phyloP scores from a whole-genome alignment of 2,797 vertebrate species.

The Protonibea diacanthus region DNA sequence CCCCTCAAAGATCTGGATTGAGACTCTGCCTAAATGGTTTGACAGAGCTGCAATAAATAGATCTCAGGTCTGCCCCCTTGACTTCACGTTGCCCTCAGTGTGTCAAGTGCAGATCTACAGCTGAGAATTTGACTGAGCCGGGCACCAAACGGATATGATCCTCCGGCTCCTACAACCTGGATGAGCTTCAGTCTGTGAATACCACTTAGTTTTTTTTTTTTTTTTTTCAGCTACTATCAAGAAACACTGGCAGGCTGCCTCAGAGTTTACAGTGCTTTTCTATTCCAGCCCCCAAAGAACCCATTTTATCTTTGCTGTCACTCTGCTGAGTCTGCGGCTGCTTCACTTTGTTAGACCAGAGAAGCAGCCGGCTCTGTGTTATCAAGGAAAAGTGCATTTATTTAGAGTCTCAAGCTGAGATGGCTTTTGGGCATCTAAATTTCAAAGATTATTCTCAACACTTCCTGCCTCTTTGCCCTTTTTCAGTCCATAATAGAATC shows the following conservation, averaged over 20 bases:
- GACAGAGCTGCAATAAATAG: constrained; percentile 51
- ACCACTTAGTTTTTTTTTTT: constrained; percentile 55
- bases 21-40: constrained; percentile 36
- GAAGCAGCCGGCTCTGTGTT: constrained; percentile 63
- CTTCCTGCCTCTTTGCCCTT: constrained; percentile 42
- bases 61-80: constrained; percentile 34
- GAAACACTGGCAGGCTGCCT: constrained; percentile 73
- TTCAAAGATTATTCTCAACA: constrained; percentile 58
- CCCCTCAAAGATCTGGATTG: constrained; percentile 33
- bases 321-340: constrained; percentile 56
- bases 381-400: constrained; percentile 71
- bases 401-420: constrained; percentile 59
- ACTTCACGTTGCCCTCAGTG: constrained; percentile 40
- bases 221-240: constrained; percentile 63
- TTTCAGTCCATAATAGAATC: constrained; percentile 34
- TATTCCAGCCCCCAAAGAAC: constrained; percentile 73
- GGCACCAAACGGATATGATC: constrained; percentile 67
- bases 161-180: constrained; percentile 58
- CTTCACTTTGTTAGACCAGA: constrained; percentile 69
- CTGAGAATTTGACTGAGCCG: constrained; percentile 53
- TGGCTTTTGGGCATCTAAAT: constrained; percentile 64
- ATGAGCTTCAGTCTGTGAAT: constrained; percentile 70
- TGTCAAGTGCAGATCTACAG: constrained; percentile 45
- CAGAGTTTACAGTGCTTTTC: constrained; percentile 73
- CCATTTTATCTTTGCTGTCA: constrained; percentile 79